These are phyloP conservation scores for Seira ritae DNA, from an alignment of 2,888 invertebrate genomes.

Conservation along the genomic window DNA sequence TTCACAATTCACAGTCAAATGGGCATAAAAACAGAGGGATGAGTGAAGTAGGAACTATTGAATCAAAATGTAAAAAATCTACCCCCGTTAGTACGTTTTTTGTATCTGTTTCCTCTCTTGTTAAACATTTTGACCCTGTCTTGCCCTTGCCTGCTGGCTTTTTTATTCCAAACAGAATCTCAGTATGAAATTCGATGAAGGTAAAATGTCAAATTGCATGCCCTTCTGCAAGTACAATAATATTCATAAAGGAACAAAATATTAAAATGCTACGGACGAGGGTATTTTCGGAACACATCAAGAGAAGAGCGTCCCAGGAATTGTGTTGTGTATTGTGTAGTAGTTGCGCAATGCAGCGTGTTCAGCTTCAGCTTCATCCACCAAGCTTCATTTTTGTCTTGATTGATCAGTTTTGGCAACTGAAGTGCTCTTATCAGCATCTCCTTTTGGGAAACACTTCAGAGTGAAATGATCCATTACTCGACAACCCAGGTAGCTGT, in stretches of 20 bases:
- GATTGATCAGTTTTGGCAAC: conserved; percentile 57
- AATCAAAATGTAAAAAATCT: conserved; percentile 26
- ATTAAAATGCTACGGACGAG: too few species aligned
- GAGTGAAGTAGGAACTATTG: neutral
- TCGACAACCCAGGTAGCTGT: conserved; percentile 51
- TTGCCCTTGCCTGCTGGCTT: conserved; percentile 20
- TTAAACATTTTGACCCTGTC: conserved; percentile 51
- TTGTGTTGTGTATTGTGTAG: too few species aligned
- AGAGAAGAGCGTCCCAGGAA: conserved; percentile 17
- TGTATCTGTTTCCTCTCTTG: neutral
- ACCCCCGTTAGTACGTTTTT: neutral
- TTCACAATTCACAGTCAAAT: neutral
- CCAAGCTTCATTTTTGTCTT: neutral
- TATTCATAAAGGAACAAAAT: conserved; percentile 15
- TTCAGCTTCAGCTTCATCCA: too few species aligned
- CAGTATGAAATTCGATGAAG: too few species aligned
- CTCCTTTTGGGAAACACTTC: conserved; percentile 33
- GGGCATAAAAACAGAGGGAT: neutral
- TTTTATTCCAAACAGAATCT: too few species aligned
- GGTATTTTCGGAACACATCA: too few species aligned
- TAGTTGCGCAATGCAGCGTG: neutral
- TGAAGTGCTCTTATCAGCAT: conserved; percentile 38
- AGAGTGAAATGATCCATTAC: conserved; percentile 34
- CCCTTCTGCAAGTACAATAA: neutral
- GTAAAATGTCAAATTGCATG: too few species aligned